Evolutionary conservation across 2,888 invertebrate species (phyloP).

Genomic region (Oscheius myriophilus): DNA sequence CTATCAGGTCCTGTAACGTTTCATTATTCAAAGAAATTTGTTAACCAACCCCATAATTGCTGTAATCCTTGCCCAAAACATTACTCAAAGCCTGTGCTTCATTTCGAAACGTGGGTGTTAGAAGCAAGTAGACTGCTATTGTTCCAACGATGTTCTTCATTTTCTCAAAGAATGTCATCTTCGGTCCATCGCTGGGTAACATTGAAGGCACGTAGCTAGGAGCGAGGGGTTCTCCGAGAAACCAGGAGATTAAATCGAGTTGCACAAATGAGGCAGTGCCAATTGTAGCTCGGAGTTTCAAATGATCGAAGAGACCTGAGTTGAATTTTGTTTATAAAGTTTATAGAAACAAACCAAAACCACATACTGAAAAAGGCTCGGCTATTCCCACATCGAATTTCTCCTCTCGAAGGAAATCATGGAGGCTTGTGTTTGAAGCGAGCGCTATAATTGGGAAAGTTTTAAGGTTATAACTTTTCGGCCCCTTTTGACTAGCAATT

Average conservation of each 20-base stretch:
- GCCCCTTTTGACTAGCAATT: too few relatives aligned
- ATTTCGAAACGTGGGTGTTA: not conserved
- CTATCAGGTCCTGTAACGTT: not conserved
- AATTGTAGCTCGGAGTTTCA: conserved; percentile 23
- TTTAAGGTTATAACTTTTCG: too few relatives aligned
- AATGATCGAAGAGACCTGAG: conserved; percentile 12
- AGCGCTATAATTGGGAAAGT: too few relatives aligned
- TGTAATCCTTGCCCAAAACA: not conserved
- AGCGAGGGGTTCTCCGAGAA: conserved; percentile 34
- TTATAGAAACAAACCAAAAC: conserved; percentile 36
- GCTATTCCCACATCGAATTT: conserved; percentile 53
- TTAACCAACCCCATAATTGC: too few relatives aligned
- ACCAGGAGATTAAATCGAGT: conserved; percentile 38
- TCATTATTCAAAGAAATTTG: not conserved
- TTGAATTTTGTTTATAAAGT: too few relatives aligned
- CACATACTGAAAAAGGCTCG: conserved; percentile 51
- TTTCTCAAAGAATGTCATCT: conserved; percentile 19
- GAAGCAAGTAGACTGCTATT: not conserved
- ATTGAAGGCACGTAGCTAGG: conserved; percentile 32
- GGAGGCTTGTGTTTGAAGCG: too few relatives aligned
- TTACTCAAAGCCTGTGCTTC: not conserved
- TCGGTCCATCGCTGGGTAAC: not conserved
- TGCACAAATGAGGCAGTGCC: conserved; percentile 33
- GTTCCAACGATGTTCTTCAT: not conserved
- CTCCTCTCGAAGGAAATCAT: too few relatives aligned